Percentiles rank a stretch among this genome's conserved stretches.
Conservation (phyloP, 1,140 invertebrate genomes). For the Gonatopus flavifemur region DNA sequence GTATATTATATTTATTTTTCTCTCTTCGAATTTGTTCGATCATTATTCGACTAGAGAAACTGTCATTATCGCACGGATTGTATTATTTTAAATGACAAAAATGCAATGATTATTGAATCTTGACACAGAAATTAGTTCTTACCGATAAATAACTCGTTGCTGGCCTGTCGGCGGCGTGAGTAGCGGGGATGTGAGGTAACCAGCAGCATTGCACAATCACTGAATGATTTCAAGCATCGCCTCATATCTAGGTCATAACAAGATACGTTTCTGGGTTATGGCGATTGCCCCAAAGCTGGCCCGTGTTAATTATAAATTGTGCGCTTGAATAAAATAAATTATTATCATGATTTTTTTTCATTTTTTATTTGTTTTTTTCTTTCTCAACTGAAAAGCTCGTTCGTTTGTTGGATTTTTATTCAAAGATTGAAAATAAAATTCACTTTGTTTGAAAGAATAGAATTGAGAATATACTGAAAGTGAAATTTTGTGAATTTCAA, state of each 20-base stretch:
- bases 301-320: constrained; percentile 35
- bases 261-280: constrained; percentile 61
- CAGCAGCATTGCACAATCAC: constrained; percentile 56
- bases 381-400: background rate
- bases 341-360: background rate
- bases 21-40: background rate
- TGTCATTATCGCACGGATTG: too few species aligned
- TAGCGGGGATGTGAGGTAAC: constrained; percentile 56
- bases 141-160: constrained; percentile 45
- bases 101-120: constrained; percentile 11
- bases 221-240: constrained; percentile 62
- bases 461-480: background rate
- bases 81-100: too few species aligned
- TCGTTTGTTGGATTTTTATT: background rate
- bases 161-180: constrained; percentile 42
- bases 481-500: constrained; percentile 47
- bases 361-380: constrained; percentile 7
- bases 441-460: background rate
- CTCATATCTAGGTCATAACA: constrained; percentile 61
- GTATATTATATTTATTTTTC: background rate
- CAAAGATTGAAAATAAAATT: background rate
- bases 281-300: constrained; percentile 53
- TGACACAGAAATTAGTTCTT: constrained; percentile 28
- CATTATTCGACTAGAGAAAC: too few species aligned
- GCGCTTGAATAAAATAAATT: constrained; percentile 18